Evolutionary conservation across 2,113 vertebrate genomes (phyloP).

Genomic region (Pleuronectes platessa): DNA sequence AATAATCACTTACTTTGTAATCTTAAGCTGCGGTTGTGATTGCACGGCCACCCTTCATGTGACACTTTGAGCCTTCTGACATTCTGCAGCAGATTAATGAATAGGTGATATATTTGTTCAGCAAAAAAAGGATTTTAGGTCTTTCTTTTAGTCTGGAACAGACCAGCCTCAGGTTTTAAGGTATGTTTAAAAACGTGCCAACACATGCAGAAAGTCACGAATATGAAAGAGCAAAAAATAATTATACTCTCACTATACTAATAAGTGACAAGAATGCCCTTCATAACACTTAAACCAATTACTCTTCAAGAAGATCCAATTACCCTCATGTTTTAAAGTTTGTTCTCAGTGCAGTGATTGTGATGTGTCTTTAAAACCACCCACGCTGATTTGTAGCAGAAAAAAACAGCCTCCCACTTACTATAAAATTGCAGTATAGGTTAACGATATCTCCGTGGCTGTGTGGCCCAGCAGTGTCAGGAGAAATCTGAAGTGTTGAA

Average conservation of each 20-base stretch:
- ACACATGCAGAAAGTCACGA: neutral
- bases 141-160: no score
- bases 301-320: neutral
- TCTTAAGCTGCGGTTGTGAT: neutral
- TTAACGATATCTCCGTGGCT: constrained; percentile 56
- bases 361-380: constrained; percentile 24
- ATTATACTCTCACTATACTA: no score
- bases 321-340: neutral
- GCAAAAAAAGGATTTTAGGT: neutral
- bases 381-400: constrained; percentile 18
- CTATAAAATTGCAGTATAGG: constrained; percentile 45
- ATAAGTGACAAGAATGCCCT: no score
- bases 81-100: neutral
- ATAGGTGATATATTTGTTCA: neutral
- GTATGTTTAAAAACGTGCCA: neutral
- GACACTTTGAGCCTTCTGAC: neutral
- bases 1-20: constrained; percentile 21
- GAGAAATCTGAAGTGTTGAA: constrained; percentile 75
- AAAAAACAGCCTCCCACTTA: neutral
- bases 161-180: neutral
- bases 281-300: neutral
- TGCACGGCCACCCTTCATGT: neutral
- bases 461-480: constrained; percentile 65
- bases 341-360: neutral
- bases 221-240: neutral